These are phyloP conservation scores for Adelges cooleyi DNA, from an alignment of 1,140 invertebrate species.

Conservation along the genomic window DNA sequence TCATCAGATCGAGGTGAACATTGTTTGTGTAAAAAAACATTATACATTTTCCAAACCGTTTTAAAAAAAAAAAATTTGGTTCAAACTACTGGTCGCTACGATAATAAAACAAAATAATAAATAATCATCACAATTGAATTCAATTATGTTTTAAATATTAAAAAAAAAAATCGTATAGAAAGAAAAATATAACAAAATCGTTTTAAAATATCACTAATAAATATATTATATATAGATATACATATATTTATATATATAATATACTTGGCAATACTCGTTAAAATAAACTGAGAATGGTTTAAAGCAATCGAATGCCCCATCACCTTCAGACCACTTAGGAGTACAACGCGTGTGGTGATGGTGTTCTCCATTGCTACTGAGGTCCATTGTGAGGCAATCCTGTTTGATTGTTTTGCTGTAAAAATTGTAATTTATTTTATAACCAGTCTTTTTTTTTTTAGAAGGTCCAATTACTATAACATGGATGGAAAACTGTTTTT, in stretches of 20 bases:
- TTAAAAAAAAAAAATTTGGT: no score
- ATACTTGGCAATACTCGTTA: conserved; percentile 2
- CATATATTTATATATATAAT: not conserved
- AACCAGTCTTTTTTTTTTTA: no score
- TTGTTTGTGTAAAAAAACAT: no score
- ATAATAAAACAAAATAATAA: no score
- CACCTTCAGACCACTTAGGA: not conserved
- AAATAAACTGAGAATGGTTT: not conserved
- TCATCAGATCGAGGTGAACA: no score
- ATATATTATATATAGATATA: no score
- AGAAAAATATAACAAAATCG: not conserved
- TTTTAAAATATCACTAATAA: conserved; percentile 9
- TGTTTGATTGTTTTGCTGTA: conserved; percentile 18
- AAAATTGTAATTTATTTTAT: no score
- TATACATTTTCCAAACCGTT: no score
- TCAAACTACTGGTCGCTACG: no score
- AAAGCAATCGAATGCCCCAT: not conserved
- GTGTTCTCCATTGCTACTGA: conserved; percentile 22
- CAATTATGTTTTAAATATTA: conserved; percentile 4
- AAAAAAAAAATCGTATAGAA: not conserved
- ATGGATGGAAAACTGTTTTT: no score
- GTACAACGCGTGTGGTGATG: not conserved
- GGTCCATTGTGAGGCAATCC: conserved; percentile 25
- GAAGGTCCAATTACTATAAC: no score
- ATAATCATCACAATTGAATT: not conserved